These are phyloP conservation scores for Himantopus leucocephalus DNA, from an alignment of 2,113 vertebrate genomes.

Conservation along the genomic window DNA sequence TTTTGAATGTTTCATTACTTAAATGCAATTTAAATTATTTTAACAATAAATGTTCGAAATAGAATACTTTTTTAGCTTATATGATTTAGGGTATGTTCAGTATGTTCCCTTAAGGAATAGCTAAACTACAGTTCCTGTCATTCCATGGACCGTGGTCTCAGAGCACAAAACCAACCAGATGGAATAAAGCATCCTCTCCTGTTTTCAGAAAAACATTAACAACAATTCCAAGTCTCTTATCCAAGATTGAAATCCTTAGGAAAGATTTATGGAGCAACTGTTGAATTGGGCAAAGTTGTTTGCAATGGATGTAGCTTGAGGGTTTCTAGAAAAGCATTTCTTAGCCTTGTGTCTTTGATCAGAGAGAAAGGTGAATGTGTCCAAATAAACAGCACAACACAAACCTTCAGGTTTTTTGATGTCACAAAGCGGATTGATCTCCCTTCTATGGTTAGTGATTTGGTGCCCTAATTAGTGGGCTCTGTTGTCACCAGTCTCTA, in stretches of 20 bases:
- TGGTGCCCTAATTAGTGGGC: not conserved
- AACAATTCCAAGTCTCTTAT: not conserved
- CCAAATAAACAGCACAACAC: not conserved
- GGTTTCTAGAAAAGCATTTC: not conserved
- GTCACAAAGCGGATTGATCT: not conserved
- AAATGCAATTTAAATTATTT: not conserved
- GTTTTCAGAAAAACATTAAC: not conserved
- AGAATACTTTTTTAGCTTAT: not conserved
- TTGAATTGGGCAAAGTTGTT: not conserved
- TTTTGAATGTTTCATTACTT: not conserved
- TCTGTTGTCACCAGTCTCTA: not conserved
- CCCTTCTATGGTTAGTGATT: not conserved
- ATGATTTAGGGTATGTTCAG: not conserved
- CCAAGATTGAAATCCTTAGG: not conserved
- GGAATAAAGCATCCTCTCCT: not conserved
- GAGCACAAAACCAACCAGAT: not conserved
- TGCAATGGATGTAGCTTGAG: not conserved
- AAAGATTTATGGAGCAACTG: not conserved
- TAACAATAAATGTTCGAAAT: not conserved
- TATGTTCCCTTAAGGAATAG: not conserved
- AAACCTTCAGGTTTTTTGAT: not conserved
- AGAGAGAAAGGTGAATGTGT: not conserved
- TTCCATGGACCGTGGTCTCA: not conserved
- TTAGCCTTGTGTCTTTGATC: not conserved
- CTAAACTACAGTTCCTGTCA: not conserved